Base-by-base conservation (phyloP, 23 tunicate species). In the Botrylloides violaceus region DNA sequence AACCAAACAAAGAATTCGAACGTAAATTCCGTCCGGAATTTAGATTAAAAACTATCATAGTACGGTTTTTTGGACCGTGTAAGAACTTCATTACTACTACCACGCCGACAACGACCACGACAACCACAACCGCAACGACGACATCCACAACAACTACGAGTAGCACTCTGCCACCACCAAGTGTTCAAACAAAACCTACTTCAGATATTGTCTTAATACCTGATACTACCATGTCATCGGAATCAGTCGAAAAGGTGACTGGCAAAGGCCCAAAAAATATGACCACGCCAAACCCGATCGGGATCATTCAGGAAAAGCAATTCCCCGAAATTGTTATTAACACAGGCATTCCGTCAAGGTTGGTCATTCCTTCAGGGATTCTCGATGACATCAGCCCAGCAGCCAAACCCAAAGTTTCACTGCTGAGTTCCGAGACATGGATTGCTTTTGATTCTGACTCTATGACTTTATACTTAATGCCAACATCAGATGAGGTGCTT, bases 61-160 rank as follows among this genome's bases (percentile, higher is more conserved):
- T 80, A 2, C n/a, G 36, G 3, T 32, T 80, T 25, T 70, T 71
- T 34, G 95, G 95, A 2, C 95, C 86, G 7, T 87, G 95, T 55
- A 64, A 24, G 7, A 32, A 36, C 20, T 24, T 39, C 31, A 61
- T 65, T 23, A 75, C 80, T 1, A 73, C 61, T 57, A 73, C 57
- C 37, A 21, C 37, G 12, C 9, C 34, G 2, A 26, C 34, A 43
- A 2, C 65, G 2, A 55, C 65, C 38, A 55, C 64, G 21, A 56
- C 12, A 18, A 55, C 30, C 12, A n/a, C 37, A 18, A 43, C 65
- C 4, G 0, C 80, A 28, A 7, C 28, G 43, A 25, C 80, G 71
- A 12, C 70, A 34, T 20, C 58, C 66, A 33, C 59, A 35, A 4
- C 74, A 24, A 43, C 56, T 7, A 56, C 24, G 36, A 43, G 12